phyloP scores from a whole-genome alignment of 2,888 invertebrate species.

The Aphelenchoides bicaudatus region DNA sequence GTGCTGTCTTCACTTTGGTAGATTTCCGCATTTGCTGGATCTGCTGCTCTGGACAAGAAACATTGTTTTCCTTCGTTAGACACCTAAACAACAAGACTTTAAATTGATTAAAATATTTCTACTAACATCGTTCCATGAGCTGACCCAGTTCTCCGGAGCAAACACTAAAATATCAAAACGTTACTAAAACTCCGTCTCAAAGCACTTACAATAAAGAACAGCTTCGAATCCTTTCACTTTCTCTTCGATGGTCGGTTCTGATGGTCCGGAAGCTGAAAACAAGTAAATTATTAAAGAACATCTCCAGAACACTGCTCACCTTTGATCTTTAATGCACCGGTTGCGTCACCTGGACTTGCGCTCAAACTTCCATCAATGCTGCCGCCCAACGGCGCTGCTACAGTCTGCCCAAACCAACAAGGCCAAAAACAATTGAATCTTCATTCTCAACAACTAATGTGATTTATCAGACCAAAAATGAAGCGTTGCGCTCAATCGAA shows the following conservation, averaged over 20 bases:
- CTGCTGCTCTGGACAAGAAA: neutral
- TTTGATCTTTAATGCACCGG: no score
- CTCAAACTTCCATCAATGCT: no score
- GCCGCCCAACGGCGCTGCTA: no score
- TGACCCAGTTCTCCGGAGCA: conserved; percentile 5
- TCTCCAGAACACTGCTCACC: no score
- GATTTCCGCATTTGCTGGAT: conserved; percentile 1
- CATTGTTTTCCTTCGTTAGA: neutral
- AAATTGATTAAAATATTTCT: neutral
- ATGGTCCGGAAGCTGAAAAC: no score
- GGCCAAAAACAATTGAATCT: no score
- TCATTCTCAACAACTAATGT: no score
- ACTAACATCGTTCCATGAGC: neutral
- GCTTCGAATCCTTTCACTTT: neutral
- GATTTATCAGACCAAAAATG: no score
- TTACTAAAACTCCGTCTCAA: neutral
- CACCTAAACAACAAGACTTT: neutral
- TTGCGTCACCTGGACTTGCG: no score
- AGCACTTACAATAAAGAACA: neutral
- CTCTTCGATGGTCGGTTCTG: neutral
- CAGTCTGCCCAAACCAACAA: no score
- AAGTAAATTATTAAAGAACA: no score
- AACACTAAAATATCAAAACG: neutral
- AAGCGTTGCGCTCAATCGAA: no score
- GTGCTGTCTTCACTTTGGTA: neutral